Conservation (phyloP, 2,113 vertebrate species). For the Orthonyx spaldingii region DNA sequence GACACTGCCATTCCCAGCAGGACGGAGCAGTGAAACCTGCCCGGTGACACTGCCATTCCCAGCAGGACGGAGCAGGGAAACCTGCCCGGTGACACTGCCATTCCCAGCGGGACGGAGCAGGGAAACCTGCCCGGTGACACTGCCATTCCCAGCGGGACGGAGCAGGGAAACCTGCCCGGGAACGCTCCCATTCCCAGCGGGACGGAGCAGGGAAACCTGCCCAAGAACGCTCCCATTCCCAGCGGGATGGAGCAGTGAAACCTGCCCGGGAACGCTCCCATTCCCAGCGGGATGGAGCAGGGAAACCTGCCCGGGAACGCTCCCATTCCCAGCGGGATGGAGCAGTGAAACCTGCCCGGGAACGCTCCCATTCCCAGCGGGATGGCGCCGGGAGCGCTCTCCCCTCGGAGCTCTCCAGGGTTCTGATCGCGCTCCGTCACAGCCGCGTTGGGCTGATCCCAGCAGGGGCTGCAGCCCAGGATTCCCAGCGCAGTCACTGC, state of each 20-base stretch:
- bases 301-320: too few species aligned
- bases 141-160: background rate
- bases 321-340: too few species aligned
- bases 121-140: background rate
- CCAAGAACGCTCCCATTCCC: too few species aligned
- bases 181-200: accelerated
- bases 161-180: accelerated
- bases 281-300: accelerated
- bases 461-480: background rate
- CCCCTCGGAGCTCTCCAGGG: background rate
- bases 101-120: accelerated
- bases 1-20: accelerated
- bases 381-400: background rate
- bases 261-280: background rate
- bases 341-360: background rate
- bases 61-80: accelerated
- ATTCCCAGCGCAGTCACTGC: background rate
- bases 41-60: accelerated
- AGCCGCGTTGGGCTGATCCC: accelerated
- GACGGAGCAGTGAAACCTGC: background rate
- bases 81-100: accelerated
- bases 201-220: background rate
- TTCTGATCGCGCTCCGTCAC: accelerated
- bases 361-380: accelerated
- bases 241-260: background rate